Evolutionary conservation across 1,140 invertebrate genomes (phyloP), one percentile per base, ranked within the genome.

Genomic region (Drosophila tristis): DNA sequence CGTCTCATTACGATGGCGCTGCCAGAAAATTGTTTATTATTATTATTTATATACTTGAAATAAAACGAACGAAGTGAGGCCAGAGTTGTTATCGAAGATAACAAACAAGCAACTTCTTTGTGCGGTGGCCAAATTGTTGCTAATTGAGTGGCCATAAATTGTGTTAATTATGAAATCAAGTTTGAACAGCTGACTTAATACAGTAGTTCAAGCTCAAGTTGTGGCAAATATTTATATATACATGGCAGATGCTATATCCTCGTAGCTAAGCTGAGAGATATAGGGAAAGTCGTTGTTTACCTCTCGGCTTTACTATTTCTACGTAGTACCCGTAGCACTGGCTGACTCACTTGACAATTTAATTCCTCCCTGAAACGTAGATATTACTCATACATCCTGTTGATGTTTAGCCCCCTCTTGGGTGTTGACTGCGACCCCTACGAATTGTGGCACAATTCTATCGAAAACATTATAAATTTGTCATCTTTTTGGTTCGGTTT

Each of bases 91-190:
- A 55, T 62, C 35, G 15, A 59, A 60, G 45, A 68, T 29, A 74
- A 85, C 78, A 77, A 86, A 59, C 35, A 26, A 15, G 35, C 20
- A 20, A 26, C n/a, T 26, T 61, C 60, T 53, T 62, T 86, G 74
- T 86, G 59, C 57, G 60, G 23, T 45, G 51, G 39, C 44, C 39
- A 63, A 74, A 70, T 63, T 65, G 60, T 57, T 51, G 73, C 61
- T 86, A 85, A 86, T 86, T 81, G 43, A 66, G 43, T 57, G 62
- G 59, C 53, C 54, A 74, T 63, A 59, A 82, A 51, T 31, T 39
- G 50, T 35, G 42, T n/a, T 47, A 53, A 68, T 73, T 71, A 51
- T 61, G 43, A 65, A 75, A 59, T 68, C 68, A 74, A 57, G 49
- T 71, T 26, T 49, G 42, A 73, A 39, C 35, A 13, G 35, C 13